Evolutionary conservation across 2,797 vertebrate genomes (phyloP), one percentile per base, ranked within the genome.

Genomic region (Bradypodion pumilum): DNA sequence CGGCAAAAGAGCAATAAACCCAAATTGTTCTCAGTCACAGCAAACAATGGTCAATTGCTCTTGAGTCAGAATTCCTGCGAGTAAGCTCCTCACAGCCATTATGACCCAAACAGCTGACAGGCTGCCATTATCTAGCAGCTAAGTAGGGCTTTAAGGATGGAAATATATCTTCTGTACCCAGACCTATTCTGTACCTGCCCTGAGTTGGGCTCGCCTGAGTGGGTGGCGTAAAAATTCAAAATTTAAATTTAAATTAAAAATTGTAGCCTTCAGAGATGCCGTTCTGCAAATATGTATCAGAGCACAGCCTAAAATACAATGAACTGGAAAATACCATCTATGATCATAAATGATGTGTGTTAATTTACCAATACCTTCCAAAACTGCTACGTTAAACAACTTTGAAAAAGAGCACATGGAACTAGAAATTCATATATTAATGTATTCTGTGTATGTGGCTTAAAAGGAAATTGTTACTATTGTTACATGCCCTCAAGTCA

Each of bases 61-160:
- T 16, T 35, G 40, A 85, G 82, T 66, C 74, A 88, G 77, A 42
- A 0, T 1, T 60, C 88, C 85, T 74, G 56, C 79, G 0, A 12
- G 37, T 46, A 66, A 88, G 21, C 78, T 42, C 60, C 88, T 90
- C 63, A 65, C 65, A 84, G 65, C 77, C 81, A 42, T 76, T 75
- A 44, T 85, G 89, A 74, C 81, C 77, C 89, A 78, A 83, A 87
- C 89, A 85, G 86, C 32, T 42, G 80, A 89, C 83, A 85, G 78
- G 77, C 73, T 87, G 85, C 16, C 82, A 65, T 32, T 78, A 78
- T 40, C 60, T 85, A 83, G 80, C 27, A 89, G 83, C 74, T 35
- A 37, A 83, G 21, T 0, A 6, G 32, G 4, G 40, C n/a, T 69
- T 72, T 56, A 73, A 62, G n/a, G 32, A 82, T 83, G 82, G 70